Base-by-base conservation (phyloP, 2,797 vertebrate species). In the Dermochelys coriacea region DNA sequence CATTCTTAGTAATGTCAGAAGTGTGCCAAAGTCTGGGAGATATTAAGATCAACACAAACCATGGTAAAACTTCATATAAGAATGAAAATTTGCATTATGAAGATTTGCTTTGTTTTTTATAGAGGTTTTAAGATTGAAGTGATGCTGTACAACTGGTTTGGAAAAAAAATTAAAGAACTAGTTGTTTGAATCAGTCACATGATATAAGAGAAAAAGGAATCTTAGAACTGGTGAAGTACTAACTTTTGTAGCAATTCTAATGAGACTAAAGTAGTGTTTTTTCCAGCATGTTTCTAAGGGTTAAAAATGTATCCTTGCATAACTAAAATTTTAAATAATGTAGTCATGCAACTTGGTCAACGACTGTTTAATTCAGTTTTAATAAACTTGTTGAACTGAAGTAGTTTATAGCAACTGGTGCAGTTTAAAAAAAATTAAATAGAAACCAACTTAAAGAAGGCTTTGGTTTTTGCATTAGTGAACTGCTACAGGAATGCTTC, bases 21-120 rank as follows among this genome's bases (percentile, higher is more conserved):
- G 94, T 37, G 91, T 91, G 91, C 95, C 89, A 91, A 14, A 95
- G 64, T 85, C 91, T 95, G 89, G 50, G 93, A 96, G 91, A 68
- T 95, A 77, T 95, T 94, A 57, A 71, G 77, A 51, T 93, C 64
- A 94, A 88, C 71, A 82, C 57, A 86, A 96, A 81, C 83, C 81
- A 75, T 68, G 80, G 12, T 55, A 94, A 12, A 68, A 41, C n/a
- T 37, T 64, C 85, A 87, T 88, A 89, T 82, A 49, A 74, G 50
- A 45, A 19, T 59, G 61, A 88, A 86, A 4, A 77, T 92, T n/a
- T 45, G 52, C 77, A 61, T 86, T 92, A 23, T 51, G 29, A 37
- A 85, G 84, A 34, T 80, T 93, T 90, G 54, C 77, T 89, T 4
- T 83, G 89, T 78, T 84, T 95, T 90, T 89, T 85, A 2, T 41